Evolutionary conservation across 2,888 invertebrate species (phyloP).

Genomic region (Caenorhabditis zanzibari): DNA sequence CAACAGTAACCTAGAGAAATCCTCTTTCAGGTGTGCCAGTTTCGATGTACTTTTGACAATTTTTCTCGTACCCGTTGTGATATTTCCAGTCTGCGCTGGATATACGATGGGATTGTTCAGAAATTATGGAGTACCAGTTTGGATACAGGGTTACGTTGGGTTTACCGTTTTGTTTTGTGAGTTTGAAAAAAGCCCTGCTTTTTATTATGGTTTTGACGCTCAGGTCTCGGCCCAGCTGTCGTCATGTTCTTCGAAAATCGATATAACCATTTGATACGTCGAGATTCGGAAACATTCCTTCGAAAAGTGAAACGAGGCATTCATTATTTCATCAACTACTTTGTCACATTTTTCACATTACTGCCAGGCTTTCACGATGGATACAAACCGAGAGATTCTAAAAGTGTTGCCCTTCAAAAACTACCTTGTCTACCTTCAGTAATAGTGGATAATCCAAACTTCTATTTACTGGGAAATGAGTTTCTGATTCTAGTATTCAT

Average conservation of each 20-base stretch:
- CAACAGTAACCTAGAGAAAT: too few species aligned
- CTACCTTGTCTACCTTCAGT: background rate
- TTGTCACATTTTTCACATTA: background rate
- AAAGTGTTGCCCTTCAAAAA: background rate
- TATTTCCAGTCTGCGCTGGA: too few species aligned
- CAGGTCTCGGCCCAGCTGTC: background rate
- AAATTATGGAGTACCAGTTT: too few species aligned
- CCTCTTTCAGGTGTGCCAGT: too few species aligned
- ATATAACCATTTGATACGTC: constrained; percentile 13
- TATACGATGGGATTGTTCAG: too few species aligned
- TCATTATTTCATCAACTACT: background rate
- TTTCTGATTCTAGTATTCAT: background rate
- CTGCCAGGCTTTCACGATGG: background rate
- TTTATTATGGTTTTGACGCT: too few species aligned
- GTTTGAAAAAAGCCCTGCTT: background rate
- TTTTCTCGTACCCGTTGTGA: too few species aligned
- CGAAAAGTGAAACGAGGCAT: constrained; percentile 16
- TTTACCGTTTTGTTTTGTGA: background rate
- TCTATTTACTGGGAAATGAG: background rate
- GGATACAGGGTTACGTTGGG: too few species aligned
- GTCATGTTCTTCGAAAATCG: constrained; percentile 22
- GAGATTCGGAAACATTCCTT: background rate
- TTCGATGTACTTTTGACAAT: too few species aligned
- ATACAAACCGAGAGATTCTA: background rate
- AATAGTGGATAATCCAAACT: background rate